Base-by-base conservation (phyloP, 2,888 invertebrate species). In the Hedychridium roseum region DNA sequence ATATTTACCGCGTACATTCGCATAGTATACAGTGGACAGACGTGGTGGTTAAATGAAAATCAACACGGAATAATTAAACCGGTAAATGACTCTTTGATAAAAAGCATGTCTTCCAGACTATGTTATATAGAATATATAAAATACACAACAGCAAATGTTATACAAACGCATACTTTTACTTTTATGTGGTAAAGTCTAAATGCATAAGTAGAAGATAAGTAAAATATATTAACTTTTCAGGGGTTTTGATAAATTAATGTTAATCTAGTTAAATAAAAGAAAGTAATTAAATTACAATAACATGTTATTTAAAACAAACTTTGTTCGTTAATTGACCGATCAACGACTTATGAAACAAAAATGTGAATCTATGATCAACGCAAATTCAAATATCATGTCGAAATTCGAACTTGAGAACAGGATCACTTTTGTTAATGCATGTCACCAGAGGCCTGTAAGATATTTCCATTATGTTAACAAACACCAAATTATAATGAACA, bases 31-130 rank as follows among this genome's bases (percentile, higher is more conserved):
- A 23, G 23, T 23, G 9, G 23, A 6, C 5, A 23, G 23, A 26
- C 36, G 37, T 50, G 36, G 41, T 46, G 46, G 23, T 45, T 45
- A 50, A 50, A 18, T 45, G 41, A 50, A 27, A 23, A 23, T 35
- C 28, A 30, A 21, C 31, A 35, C n/a, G 17, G 26, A 23, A 39
- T 17, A 17, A 6, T 14, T 28, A 21, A 31, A 7, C 20, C 11
- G 9, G 16, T 18, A n/a, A n/a, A n/a, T n/a, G n/a, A n/a, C n/a
- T n/a, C n/a, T n/a, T n/a, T n/a, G n/a, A n/a, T n/a, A n/a, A n/a
- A n/a, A n/a, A n/a, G n/a, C n/a, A n/a, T n/a, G n/a, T n/a, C n/a
- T n/a, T n/a, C 23, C 32, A 34, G 27, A 42, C 31, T 43, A 28
- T 36, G 4, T 43, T 31, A 43, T 36, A 48, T 15, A 43, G 38